Conservation (phyloP, 2,797 vertebrate species). For the Eulemur mongoz region DNA sequence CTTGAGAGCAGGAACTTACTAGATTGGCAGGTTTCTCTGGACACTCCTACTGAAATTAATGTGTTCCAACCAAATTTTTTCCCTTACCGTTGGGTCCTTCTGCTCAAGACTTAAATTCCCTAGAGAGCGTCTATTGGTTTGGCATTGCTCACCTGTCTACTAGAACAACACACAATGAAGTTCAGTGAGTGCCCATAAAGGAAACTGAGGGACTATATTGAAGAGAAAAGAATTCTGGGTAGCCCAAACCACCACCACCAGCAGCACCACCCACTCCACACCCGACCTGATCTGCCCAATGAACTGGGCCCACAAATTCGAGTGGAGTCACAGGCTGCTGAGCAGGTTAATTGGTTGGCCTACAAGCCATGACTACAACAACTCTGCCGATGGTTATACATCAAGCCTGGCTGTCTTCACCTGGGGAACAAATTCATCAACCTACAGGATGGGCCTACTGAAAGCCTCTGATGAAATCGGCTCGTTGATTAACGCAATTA, state of each 20-base stretch:
- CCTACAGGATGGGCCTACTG: conserved; percentile 37
- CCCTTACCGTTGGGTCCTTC: background rate
- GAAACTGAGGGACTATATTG: background rate
- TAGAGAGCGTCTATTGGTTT: background rate
- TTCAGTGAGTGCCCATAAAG: background rate
- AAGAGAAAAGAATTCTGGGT: background rate
- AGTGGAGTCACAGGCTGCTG: accelerated
- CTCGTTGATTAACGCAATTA: conserved; percentile 80
- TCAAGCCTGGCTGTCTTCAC: conserved; percentile 9
- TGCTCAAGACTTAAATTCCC: background rate
- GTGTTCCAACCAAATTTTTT: background rate
- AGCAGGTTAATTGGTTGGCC: background rate
- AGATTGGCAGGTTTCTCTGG: background rate
- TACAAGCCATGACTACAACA: background rate
- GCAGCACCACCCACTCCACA: background rate
- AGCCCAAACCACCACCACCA: background rate
- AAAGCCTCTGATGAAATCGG: conserved; percentile 77
- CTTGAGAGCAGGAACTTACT: background rate
- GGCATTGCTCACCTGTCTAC: too few relatives aligned
- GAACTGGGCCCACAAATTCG: background rate
- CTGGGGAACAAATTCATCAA: conserved; percentile 62
- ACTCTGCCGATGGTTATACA: background rate
- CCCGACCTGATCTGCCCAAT: background rate
- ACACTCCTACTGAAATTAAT: background rate
- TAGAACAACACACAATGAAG: background rate